These are phyloP conservation scores for Tamandua tetradactyla DNA, from an alignment of 2,797 vertebrate genomes.

Conservation along the genomic window DNA sequence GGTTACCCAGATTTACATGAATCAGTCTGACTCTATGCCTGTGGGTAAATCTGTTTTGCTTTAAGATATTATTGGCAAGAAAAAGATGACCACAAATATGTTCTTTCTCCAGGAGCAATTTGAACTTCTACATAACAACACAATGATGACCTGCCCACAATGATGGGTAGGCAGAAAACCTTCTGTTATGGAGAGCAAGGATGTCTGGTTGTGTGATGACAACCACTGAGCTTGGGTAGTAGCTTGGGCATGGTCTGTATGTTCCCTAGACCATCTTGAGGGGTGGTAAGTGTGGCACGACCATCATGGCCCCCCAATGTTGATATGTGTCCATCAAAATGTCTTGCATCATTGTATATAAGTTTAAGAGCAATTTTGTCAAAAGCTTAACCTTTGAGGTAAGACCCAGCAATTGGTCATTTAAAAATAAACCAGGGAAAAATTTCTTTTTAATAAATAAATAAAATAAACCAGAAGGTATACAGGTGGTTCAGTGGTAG, in stretches of 20 bases:
- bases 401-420: not conserved
- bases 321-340: not conserved
- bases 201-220: not conserved
- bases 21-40: slow-evolving; percentile 55
- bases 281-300: not conserved
- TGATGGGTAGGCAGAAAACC: not conserved
- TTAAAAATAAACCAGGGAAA: no score
- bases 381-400: not conserved
- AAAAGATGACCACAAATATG: slow-evolving; percentile 52
- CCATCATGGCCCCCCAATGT: not conserved
- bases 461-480: no score
- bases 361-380: not conserved
- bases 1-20: slow-evolving; percentile 64
- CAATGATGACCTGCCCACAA: not conserved
- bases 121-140: not conserved
- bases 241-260: no score
- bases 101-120: slow-evolving; percentile 31
- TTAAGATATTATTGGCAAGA: slow-evolving; percentile 50
- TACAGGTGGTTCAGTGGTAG: no score
- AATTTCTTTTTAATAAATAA: no score
- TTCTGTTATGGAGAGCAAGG: not conserved
- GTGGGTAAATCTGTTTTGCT: slow-evolving; percentile 43
- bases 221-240: not conserved
- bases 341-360: not conserved
- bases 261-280: not conserved